A percentile compares a stretch with the other conserved stretches of the same genome.
These are phyloP conservation scores for Turritopsis rubra DNA, from an alignment of 30 jellyfish, hydroid and myxozoan genomes.

Conservation along the genomic window DNA sequence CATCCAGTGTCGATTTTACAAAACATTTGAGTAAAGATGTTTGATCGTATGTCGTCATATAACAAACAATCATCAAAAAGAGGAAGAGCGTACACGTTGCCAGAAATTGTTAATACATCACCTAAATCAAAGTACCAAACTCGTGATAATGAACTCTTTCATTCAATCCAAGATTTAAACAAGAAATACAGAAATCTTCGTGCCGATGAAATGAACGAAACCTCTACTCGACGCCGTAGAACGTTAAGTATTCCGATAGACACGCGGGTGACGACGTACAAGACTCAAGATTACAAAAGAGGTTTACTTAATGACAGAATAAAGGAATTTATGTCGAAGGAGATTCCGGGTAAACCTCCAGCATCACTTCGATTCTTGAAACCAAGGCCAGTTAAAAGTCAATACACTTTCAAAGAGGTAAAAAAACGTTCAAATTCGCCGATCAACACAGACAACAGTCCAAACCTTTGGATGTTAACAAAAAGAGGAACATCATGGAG, in stretches of 20 bases:
- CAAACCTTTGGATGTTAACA: slow-evolving; percentile 29
- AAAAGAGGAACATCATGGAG: slow-evolving; percentile 35
- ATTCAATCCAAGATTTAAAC: neutral
- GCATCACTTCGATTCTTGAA: neutral
- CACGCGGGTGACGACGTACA: neutral
- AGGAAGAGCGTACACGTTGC: neutral
- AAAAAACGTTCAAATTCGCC: neutral
- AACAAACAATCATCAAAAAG: neutral
- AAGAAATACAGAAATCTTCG: neutral
- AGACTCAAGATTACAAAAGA: slow-evolving; percentile 9
- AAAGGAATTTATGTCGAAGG: slow-evolving; percentile 7
- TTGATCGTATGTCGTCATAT: neutral
- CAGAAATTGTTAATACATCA: neutral
- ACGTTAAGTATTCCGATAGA: neutral
- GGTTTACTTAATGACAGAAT: neutral
- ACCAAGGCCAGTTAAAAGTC: neutral
- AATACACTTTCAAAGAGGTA: neutral
- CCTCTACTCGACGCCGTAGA: neutral
- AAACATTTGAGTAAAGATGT: neutral
- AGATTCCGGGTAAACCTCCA: slow-evolving; percentile 15
- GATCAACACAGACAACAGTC: slow-evolving; percentile 4
- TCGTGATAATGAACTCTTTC: neutral
- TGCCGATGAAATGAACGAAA: neutral
- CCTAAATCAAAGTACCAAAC: neutral
- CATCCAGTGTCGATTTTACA: neutral